Percentiles rank a stretch among this genome's conserved stretches.
These are phyloP conservation scores for Scyliorhinus canicula DNA, from an alignment of 2,797 vertebrate genomes.

Conservation along the genomic window DNA sequence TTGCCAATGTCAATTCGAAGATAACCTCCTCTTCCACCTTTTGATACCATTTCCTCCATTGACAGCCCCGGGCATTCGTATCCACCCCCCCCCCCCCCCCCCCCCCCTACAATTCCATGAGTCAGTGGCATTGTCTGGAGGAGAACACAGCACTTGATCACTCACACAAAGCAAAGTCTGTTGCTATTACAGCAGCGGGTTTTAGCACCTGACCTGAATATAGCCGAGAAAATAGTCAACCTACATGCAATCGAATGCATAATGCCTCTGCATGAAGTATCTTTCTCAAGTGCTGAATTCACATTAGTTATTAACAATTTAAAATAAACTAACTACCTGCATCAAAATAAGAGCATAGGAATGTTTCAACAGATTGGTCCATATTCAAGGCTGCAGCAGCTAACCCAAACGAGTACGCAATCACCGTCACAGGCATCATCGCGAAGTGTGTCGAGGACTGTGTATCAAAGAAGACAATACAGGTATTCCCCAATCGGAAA, in stretches of 20 bases:
- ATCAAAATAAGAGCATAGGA: background rate
- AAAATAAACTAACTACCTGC: background rate
- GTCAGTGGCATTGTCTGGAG: background rate
- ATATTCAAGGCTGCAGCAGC: no score
- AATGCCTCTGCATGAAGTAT: background rate
- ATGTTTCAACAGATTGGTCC: background rate
- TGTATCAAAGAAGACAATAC: no score
- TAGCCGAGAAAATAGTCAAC: background rate
- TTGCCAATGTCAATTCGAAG: background rate
- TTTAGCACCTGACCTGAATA: background rate
- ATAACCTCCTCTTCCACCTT: background rate
- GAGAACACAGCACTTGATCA: background rate
- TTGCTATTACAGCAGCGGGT: background rate
- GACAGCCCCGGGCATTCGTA: background rate
- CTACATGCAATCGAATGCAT: background rate
- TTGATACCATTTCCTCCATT: background rate
- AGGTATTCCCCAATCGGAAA: no score
- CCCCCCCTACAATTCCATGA: no score
- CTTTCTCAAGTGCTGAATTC: background rate
- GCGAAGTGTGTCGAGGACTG: no score
- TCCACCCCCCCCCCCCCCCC: no score
- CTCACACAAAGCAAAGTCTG: background rate
- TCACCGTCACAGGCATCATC: no score
- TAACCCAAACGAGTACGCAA: no score
- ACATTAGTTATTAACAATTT: background rate